Percentiles rank a stretch among this genome's conserved stretches.
These are phyloP conservation scores for Danio rerio DNA, from an alignment of 2,113 vertebrate species.

Conservation along the genomic window DNA sequence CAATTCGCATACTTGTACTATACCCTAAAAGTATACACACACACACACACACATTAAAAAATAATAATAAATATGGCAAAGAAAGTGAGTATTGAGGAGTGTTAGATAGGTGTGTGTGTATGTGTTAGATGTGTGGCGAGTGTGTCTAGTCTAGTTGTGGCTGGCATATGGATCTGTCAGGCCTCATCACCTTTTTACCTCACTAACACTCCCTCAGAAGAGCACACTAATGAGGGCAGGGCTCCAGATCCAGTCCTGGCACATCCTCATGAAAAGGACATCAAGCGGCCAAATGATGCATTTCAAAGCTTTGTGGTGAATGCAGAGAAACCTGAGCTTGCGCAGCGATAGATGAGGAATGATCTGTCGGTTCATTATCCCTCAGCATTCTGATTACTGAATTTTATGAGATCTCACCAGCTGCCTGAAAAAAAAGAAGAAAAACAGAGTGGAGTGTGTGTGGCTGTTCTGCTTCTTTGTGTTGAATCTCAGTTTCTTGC, in stretches of 20 bases:
- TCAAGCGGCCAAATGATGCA: conserved; percentile 26
- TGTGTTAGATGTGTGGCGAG: neutral
- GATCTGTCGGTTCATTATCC: conserved; percentile 28
- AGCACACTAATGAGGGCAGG: conserved; percentile 31
- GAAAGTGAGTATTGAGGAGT: neutral
- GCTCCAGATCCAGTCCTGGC: conserved; percentile 3
- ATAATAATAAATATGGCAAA: too few relatives aligned
- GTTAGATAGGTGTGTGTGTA: neutral
- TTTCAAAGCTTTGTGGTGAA: conserved; percentile 7
- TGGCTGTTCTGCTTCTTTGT: neutral
- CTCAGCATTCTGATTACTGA: conserved; percentile 14
- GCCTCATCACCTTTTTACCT: conserved; percentile 38
- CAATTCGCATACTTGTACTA: too few relatives aligned
- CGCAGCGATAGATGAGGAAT: conserved; percentile 6
- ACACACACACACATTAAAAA: neutral
- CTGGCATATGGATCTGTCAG: conserved; percentile 44
- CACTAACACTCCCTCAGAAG: conserved; percentile 22
- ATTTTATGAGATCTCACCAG: conserved; percentile 27
- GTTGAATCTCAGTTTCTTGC: neutral
- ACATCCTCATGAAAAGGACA: conserved; percentile 13
- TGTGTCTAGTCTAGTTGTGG: conserved; percentile 19
- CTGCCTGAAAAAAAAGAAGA: neutral
- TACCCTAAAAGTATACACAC: too few relatives aligned
- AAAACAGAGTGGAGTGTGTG: neutral
- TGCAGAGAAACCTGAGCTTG: conserved; percentile 25